A percentile compares a stretch with the other conserved stretches of the same genome.
These are phyloP conservation scores for Catocala nupta DNA, from an alignment of 2,888 invertebrate species.

Conservation along the genomic window DNA sequence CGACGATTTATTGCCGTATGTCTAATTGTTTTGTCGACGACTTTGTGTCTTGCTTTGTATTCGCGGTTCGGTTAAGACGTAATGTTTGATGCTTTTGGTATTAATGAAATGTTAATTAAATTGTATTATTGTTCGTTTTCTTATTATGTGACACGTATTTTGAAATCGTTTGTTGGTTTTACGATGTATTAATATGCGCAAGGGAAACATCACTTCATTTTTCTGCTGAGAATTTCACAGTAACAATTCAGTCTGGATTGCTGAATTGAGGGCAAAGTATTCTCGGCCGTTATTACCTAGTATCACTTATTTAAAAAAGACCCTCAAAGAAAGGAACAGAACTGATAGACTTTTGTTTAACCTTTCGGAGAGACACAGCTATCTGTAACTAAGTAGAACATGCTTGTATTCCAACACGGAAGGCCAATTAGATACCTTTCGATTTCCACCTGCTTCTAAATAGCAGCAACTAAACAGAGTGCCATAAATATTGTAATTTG, in stretches of 20 bases:
- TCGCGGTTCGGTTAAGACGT: slow-evolving; percentile 46
- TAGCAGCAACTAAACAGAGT: not conserved
- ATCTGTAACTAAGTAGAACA: not conserved
- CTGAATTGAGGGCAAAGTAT: too few relatives aligned
- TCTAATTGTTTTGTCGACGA: slow-evolving; percentile 66
- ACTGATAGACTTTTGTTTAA: too few relatives aligned
- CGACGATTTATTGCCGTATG: slow-evolving; percentile 71
- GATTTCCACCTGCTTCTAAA: not conserved
- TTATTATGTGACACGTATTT: too few relatives aligned
- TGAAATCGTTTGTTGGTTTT: too few relatives aligned
- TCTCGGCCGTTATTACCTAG: too few relatives aligned
- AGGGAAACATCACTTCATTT: too few relatives aligned
- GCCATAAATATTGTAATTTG: slow-evolving; percentile 1
- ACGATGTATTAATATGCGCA: too few relatives aligned
- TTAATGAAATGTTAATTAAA: not conserved
- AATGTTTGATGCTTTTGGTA: slow-evolving; percentile 21
- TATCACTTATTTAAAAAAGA: too few relatives aligned
- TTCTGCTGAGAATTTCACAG: too few relatives aligned
- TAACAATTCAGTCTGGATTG: too few relatives aligned
- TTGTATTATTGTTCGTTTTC: not conserved
- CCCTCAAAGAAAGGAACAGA: too few relatives aligned
- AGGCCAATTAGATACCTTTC: slow-evolving; percentile 1
- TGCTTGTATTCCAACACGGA: not conserved
- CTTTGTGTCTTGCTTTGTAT: slow-evolving; percentile 52
- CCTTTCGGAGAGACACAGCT: too few relatives aligned